phyloP scores from a whole-genome alignment of 1,140 invertebrate genomes.

The Heterodera schachtii region DNA sequence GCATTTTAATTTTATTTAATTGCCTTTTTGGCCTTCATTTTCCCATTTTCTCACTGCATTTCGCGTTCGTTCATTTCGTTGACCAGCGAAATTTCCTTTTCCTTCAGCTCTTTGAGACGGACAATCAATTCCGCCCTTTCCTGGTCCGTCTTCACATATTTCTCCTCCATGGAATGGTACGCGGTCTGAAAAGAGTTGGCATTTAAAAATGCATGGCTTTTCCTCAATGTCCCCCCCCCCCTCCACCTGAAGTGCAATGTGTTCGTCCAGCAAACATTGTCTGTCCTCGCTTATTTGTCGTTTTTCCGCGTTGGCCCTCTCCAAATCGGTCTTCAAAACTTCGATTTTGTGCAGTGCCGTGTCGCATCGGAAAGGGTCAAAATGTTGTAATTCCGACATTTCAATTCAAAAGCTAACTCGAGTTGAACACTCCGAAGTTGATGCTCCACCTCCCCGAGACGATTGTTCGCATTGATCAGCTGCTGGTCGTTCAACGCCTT shows the following conservation, averaged over 20 bases:
- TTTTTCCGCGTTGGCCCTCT: not conserved
- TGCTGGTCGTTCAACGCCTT: constrained; percentile 43
- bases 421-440: constrained; percentile 15
- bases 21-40: not conserved
- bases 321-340: constrained; percentile 25
- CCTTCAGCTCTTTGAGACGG: constrained; percentile 46
- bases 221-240: not conserved
- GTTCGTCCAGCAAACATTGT: constrained; percentile 32
- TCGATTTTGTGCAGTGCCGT: constrained; percentile 25
- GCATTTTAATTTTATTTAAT: too few species aligned
- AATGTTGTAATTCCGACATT: not conserved
- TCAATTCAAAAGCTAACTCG: constrained; percentile 35
- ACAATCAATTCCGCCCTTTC: constrained; percentile 42
- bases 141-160: constrained; percentile 39
- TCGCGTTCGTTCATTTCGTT: constrained; percentile 51
- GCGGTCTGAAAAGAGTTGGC: constrained; percentile 35
- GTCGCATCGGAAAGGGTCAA: constrained; percentile 20
- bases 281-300: constrained; percentile 18
- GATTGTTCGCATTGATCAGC: constrained; percentile 38
- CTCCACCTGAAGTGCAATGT: constrained; percentile 34
- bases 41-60: constrained; percentile 43
- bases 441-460: constrained; percentile 27
- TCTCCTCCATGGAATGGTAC: constrained; percentile 40
- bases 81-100: constrained; percentile 41
- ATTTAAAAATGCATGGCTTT: not conserved